Conservation (phyloP, 2,113 vertebrate species). For the Neofelis nebulosa region DNA sequence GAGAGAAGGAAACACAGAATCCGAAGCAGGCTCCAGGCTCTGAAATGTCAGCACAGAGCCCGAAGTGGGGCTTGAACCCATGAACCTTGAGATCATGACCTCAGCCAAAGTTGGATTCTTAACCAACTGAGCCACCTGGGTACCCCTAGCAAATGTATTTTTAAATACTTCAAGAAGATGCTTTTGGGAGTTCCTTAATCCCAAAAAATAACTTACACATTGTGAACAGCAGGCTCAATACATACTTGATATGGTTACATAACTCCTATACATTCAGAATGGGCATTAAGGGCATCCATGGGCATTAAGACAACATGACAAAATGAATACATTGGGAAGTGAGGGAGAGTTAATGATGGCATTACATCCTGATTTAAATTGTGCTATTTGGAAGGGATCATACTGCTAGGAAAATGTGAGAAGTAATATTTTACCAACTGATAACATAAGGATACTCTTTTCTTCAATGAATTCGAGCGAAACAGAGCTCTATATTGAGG, state of each 20-base stretch:
- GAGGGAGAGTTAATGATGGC: background rate
- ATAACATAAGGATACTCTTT: background rate
- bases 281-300: background rate
- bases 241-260: background rate
- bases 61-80: no score
- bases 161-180: background rate
- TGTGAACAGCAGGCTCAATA: background rate
- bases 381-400: background rate
- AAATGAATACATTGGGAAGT: background rate
- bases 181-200: background rate
- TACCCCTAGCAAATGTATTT: background rate
- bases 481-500: background rate
- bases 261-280: background rate
- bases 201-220: background rate
- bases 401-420: background rate
- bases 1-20: no score
- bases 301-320: background rate
- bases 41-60: no score
- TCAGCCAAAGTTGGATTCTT: no score
- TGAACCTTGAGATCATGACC: no score
- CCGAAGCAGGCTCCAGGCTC: no score
- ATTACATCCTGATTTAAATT: background rate
- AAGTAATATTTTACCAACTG: background rate
- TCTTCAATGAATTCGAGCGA: conserved; percentile 18
- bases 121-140: no score